These are phyloP conservation scores for Hoplostethus mediterraneus DNA, from an alignment of 2,797 vertebrate species.

Conservation along the genomic window DNA sequence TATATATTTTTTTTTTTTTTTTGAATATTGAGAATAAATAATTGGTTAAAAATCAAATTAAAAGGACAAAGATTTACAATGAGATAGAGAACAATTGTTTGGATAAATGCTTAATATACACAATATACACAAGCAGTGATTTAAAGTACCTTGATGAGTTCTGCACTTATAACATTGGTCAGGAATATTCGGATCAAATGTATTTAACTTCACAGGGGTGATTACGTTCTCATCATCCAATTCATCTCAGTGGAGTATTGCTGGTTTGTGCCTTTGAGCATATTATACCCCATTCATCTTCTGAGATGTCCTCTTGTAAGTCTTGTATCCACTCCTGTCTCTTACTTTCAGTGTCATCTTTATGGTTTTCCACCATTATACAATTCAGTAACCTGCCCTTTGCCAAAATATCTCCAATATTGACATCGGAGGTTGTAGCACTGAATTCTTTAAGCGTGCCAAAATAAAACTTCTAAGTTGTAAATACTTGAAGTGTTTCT, in stretches of 20 bases:
- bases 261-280: slow-evolving; percentile 14
- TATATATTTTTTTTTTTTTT: no score
- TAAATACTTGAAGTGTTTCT: slow-evolving; percentile 18
- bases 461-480: slow-evolving; percentile 17
- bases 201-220: slow-evolving; percentile 1
- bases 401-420: slow-evolving; percentile 1
- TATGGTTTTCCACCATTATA: slow-evolving; percentile 19
- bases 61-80: no score
- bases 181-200: slow-evolving; percentile 15
- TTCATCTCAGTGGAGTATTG: not conserved
- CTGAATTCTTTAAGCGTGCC: slow-evolving; percentile 3
- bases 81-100: not conserved
- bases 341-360: slow-evolving; percentile 14
- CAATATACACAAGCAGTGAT: slow-evolving; percentile 8
- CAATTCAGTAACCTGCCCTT: not conserved
- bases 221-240: slow-evolving; percentile 15
- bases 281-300: not conserved
- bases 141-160: slow-evolving; percentile 1
- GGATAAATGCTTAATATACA: slow-evolving; percentile 16
- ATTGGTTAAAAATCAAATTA: no score
- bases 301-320: not conserved
- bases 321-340: slow-evolving; percentile 11
- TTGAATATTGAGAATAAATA: no score
- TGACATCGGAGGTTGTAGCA: slow-evolving; percentile 18
- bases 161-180: slow-evolving; percentile 7